A percentile compares a stretch with the other conserved stretches of the same genome.
These are phyloP conservation scores for Oreochromis aureus DNA, from an alignment of 2,113 vertebrate genomes.

Conservation along the genomic window DNA sequence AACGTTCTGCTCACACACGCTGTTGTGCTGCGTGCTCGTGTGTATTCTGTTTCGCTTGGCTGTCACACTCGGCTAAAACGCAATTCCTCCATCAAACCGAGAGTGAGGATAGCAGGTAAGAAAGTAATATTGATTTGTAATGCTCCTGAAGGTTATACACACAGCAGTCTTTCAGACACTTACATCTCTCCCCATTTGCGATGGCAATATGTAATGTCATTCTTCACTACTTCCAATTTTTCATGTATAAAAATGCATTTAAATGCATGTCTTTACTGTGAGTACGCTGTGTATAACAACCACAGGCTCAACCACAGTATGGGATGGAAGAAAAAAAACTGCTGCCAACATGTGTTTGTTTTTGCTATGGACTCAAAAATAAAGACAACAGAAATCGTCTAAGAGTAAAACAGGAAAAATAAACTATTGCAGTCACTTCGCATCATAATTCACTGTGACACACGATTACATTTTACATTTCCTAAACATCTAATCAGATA, in stretches of 20 bases:
- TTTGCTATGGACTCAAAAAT: not conserved
- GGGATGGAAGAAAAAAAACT: not conserved
- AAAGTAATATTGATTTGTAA: constrained; percentile 45
- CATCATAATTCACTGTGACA: not conserved
- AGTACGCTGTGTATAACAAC: not conserved
- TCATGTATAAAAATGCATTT: not conserved
- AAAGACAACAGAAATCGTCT: not conserved
- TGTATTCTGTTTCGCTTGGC: not conserved
- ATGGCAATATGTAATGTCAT: constrained; percentile 27
- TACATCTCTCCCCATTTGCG: constrained; percentile 21
- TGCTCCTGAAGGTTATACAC: constrained; percentile 23
- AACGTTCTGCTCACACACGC: constrained; percentile 16
- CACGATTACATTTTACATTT: not conserved
- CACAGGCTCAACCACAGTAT: not conserved
- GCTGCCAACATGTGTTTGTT: not conserved
- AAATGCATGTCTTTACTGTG: not conserved
- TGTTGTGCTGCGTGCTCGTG: not conserved
- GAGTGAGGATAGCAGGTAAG: constrained; percentile 27
- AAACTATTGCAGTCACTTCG: not conserved
- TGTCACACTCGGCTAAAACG: constrained; percentile 31
- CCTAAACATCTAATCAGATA: constrained; percentile 5
- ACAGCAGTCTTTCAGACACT: constrained; percentile 24
- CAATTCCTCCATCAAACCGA: constrained; percentile 25
- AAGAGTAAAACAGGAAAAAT: not conserved
- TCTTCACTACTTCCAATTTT: constrained; percentile 27